These are phyloP conservation scores for Pangasius sanitwongsei DNA, from an alignment of 2,797 vertebrate genomes.

Conservation along the genomic window DNA sequence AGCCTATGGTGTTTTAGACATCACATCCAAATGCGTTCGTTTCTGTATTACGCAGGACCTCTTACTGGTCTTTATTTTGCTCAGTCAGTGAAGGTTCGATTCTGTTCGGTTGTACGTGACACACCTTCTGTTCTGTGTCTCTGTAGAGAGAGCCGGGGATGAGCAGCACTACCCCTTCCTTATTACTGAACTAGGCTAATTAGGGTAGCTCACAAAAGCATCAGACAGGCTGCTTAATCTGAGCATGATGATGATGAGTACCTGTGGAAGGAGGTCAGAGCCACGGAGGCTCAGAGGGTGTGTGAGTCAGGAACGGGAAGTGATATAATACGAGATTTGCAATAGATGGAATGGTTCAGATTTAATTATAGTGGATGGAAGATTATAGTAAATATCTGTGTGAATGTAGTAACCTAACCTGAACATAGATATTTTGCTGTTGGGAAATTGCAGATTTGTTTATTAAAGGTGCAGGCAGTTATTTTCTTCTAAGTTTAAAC, in stretches of 20 bases:
- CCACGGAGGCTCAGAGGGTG: constrained; percentile 4
- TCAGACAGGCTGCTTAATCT: constrained; percentile 40
- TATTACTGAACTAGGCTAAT: constrained; percentile 55
- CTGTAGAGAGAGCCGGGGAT: background rate
- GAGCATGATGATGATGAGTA: constrained; percentile 48
- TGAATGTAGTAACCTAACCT: background rate
- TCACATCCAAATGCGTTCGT: background rate
- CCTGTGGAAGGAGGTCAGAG: constrained; percentile 36
- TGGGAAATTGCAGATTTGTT: background rate
- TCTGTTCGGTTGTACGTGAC: no score
- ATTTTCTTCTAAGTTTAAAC: background rate
- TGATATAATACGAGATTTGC: background rate
- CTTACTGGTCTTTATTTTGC: background rate
- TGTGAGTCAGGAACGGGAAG: constrained; percentile 3
- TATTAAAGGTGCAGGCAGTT: background rate
- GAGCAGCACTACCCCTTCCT: constrained; percentile 33
- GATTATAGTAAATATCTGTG: background rate
- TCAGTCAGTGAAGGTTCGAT: background rate
- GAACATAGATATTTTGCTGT: no score
- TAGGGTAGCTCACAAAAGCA: constrained; percentile 43
- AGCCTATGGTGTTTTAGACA: background rate
- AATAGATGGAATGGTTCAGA: background rate
- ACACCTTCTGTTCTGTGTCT: background rate
- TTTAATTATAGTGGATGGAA: background rate
- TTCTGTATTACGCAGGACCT: background rate